Evolutionary conservation across 1,140 invertebrate genomes (phyloP).

Genomic region (Drosophila mauritiana): DNA sequence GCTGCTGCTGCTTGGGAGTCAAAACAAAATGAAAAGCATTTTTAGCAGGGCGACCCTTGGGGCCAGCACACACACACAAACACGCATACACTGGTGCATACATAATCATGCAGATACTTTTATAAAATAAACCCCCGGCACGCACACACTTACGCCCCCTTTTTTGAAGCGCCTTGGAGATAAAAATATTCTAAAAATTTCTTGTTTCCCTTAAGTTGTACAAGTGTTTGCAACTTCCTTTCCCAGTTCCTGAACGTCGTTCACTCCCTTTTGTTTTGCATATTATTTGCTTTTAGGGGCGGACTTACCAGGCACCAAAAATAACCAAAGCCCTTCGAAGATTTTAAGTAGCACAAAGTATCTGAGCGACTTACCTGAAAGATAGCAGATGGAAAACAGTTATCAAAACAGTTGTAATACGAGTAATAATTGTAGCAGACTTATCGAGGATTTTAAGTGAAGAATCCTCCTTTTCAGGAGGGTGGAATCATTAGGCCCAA

Average conservation of each 20-base stretch:
- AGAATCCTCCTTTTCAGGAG: constrained; percentile 1
- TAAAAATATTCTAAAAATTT: constrained; percentile 58
- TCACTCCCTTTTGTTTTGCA: constrained; percentile 23
- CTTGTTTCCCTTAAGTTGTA: constrained; percentile 72
- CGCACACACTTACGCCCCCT: constrained; percentile 13
- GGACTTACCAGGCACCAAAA: constrained; percentile 67
- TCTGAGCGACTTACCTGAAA: constrained; percentile 73
- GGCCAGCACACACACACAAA: constrained; percentile 8
- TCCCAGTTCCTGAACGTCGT: background rate
- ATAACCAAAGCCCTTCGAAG: constrained; percentile 56
- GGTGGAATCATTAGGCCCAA: constrained; percentile 46
- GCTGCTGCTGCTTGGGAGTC: constrained; percentile 28
- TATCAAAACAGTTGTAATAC: constrained; percentile 44
- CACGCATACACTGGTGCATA: constrained; percentile 18
- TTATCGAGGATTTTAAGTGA: constrained; percentile 25
- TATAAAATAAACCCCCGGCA: constrained; percentile 26
- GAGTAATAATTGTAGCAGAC: constrained; percentile 60
- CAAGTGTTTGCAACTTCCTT: constrained; percentile 62
- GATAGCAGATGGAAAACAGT: constrained; percentile 41
- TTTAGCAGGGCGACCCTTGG: constrained; percentile 44
- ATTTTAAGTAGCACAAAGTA: constrained; percentile 64
- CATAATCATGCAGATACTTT: constrained; percentile 34
- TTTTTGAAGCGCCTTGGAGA: constrained; percentile 9
- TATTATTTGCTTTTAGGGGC: constrained; percentile 59
- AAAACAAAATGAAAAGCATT: constrained; percentile 68